Evolutionary conservation across 2,888 invertebrate species (phyloP).

Genomic region (Cyclophora punctaria): DNA sequence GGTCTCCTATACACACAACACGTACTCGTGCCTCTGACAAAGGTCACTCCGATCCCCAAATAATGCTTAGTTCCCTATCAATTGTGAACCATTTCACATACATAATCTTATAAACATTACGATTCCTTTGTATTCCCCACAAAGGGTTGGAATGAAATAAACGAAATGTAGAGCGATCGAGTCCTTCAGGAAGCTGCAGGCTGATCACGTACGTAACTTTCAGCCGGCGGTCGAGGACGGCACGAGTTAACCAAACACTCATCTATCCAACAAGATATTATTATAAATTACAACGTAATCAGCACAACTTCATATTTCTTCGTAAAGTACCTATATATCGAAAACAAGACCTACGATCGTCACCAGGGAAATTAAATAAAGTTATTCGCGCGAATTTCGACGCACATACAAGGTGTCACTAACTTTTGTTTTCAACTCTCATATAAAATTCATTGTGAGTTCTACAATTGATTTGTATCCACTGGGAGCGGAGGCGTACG

Average conservation of each 20-base stretch:
- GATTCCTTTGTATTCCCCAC: constrained; percentile 26
- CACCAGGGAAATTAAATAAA: constrained; percentile 26
- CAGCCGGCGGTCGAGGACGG: constrained; percentile 21
- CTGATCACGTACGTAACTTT: constrained; percentile 41
- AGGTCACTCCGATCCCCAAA: constrained; percentile 23
- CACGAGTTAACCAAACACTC: constrained; percentile 28
- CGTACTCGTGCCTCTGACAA: constrained; percentile 27
- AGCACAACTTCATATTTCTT: neutral
- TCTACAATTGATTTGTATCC: constrained; percentile 7
- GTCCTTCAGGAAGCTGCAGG: constrained; percentile 20
- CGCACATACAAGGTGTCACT: constrained; percentile 13
- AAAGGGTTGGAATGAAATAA: constrained; percentile 23
- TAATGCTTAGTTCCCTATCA: constrained; percentile 18
- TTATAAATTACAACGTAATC: constrained; percentile 2
- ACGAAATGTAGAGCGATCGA: constrained; percentile 12
- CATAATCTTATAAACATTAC: constrained; percentile 17
- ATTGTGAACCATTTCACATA: constrained; percentile 27
- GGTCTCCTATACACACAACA: constrained; percentile 21
- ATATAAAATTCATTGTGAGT: constrained; percentile 4
- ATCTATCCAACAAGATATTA: constrained; percentile 17
- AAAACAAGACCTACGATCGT: constrained; percentile 4
- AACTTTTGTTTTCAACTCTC: constrained; percentile 10
- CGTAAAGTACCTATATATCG: constrained; percentile 1
- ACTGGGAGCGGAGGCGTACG: neutral
- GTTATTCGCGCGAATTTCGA: constrained; percentile 20